phyloP scores from a whole-genome alignment of 2,113 vertebrate genomes.

The Bagarius yarrelli region DNA sequence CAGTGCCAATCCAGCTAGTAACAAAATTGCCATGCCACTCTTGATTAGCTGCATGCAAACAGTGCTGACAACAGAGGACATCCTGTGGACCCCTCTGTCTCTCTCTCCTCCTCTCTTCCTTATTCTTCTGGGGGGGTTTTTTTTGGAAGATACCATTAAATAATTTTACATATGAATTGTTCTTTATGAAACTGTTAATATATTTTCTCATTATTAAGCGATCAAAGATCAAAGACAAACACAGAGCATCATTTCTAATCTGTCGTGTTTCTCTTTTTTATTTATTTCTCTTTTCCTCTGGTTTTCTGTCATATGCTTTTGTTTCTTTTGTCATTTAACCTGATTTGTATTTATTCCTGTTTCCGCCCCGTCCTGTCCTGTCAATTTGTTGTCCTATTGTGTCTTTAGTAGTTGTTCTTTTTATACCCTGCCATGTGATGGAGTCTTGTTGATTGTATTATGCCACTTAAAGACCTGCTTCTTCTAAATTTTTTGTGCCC shows the following conservation, averaged over 20 bases:
- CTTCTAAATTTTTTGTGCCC: not conserved
- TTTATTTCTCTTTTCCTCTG: not conserved
- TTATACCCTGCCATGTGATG: not conserved
- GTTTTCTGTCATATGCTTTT: not conserved
- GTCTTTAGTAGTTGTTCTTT: not conserved
- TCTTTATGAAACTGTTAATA: not conserved
- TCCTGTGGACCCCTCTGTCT: not conserved
- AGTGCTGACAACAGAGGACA: slow-evolving; percentile 38
- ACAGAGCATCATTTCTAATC: not conserved
- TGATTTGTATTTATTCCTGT: not conserved
- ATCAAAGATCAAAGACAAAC: not conserved
- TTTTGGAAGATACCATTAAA: not conserved
- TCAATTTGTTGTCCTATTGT: not conserved
- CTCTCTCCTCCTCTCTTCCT: slow-evolving; percentile 1
- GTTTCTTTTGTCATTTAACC: not conserved
- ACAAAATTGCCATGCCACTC: slow-evolving; percentile 50
- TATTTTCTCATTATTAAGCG: not conserved
- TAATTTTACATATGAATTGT: slow-evolving; percentile 5
- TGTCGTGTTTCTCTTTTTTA: not conserved
- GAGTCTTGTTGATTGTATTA: not conserved
- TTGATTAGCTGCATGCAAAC: slow-evolving; percentile 53
- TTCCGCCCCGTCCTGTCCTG: not conserved
- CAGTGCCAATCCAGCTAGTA: slow-evolving; percentile 48
- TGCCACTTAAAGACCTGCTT: not conserved
- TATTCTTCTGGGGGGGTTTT: not conserved